phyloP scores from a whole-genome alignment of 2,888 invertebrate genomes.

The Dendrolimus houi region DNA sequence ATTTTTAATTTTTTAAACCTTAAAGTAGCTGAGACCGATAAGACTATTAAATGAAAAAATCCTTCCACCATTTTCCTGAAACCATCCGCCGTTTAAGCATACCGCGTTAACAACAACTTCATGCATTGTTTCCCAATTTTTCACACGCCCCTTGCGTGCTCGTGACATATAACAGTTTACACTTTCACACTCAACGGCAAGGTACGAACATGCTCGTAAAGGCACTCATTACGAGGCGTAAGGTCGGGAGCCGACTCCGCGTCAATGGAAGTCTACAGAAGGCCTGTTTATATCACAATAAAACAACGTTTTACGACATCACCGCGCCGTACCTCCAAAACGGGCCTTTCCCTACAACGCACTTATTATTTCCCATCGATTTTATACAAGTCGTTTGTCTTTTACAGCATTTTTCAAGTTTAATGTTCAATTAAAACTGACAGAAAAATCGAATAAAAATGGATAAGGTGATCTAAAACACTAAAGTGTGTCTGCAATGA shows the following conservation, averaged over 20 bases:
- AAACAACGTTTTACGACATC: constrained; percentile 44
- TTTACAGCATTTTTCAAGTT: not conserved
- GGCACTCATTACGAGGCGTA: constrained; percentile 30
- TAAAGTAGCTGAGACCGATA: too few species aligned
- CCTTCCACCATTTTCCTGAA: too few species aligned
- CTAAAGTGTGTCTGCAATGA: not conserved
- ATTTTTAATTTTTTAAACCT: too few species aligned
- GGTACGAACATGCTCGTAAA: constrained; percentile 21
- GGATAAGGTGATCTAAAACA: not conserved
- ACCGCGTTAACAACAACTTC: constrained; percentile 1
- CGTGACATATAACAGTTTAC: constrained; percentile 4
- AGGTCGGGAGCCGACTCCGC: constrained; percentile 26
- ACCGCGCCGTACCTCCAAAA: constrained; percentile 12
- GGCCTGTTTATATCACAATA: constrained; percentile 47
- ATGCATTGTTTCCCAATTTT: constrained; percentile 24
- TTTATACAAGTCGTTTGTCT: not conserved
- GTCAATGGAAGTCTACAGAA: constrained; percentile 41
- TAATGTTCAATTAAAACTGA: not conserved
- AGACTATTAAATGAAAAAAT: too few species aligned
- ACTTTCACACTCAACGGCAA: constrained; percentile 9
- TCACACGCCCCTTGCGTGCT: constrained; percentile 2
- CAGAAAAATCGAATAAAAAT: not conserved
- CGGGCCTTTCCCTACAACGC: not conserved
- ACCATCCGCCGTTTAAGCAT: not conserved
- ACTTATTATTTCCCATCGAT: not conserved